Evolutionary conservation across 2,888 invertebrate genomes (phyloP).

Genomic region (Chesias legatella): DNA sequence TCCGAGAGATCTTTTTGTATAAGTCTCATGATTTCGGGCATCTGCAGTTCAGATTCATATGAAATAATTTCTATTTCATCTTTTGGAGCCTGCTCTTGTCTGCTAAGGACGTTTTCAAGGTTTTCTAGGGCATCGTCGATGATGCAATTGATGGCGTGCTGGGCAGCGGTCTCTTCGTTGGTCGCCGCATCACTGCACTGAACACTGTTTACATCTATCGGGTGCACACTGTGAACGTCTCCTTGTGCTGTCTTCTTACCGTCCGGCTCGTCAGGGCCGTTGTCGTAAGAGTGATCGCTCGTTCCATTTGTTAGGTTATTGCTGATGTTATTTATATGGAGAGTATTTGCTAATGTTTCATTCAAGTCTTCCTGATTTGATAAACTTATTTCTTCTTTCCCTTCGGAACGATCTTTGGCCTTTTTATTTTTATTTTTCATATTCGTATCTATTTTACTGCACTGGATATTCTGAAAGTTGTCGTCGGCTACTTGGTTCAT

Average conservation of each 20-base stretch:
- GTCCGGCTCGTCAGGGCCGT: constrained; percentile 42
- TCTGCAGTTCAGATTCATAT: constrained; percentile 97
- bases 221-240: constrained; percentile 40
- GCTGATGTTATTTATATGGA: constrained; percentile 66
- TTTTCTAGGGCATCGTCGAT: constrained; percentile 45
- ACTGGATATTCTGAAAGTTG: constrained; percentile 64
- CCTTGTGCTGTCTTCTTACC: constrained; percentile 45
- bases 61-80: constrained; percentile 69
- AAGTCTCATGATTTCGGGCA: constrained; percentile 99
- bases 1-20: constrained; percentile 99
- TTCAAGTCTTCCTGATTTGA: constrained; percentile 60
- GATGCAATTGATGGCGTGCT: constrained; percentile 39
- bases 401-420: constrained; percentile 72
- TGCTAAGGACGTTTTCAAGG: constrained; percentile 43
- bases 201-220: constrained; percentile 67
- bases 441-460: constrained; percentile 63
- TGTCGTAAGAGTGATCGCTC: constrained; percentile 60
- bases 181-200: constrained; percentile 53
- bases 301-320: constrained; percentile 73
- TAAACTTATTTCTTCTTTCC: constrained; percentile 57
- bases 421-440: constrained; percentile 72
- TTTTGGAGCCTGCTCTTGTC: constrained; percentile 43
- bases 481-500: constrained; percentile 71
- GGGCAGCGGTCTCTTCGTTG: constrained; percentile 36
- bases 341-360: constrained; percentile 65